Conservation (phyloP, 2,797 vertebrate genomes). For the Lithobates sylvaticus region DNA sequence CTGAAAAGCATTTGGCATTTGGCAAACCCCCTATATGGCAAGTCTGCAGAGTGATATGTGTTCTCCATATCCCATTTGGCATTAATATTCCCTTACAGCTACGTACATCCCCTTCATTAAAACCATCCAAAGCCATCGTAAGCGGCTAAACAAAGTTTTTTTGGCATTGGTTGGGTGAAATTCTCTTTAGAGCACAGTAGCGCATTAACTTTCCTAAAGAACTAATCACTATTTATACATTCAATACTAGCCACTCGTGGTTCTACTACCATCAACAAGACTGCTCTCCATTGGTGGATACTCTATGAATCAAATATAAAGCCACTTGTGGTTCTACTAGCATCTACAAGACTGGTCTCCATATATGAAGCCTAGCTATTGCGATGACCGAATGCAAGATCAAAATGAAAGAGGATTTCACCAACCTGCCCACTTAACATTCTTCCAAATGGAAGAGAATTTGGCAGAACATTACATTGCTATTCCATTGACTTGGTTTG, state of each 20-base stretch:
- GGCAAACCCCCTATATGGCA: not conserved
- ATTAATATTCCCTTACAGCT: slow-evolving; percentile 3
- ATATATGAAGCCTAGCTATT: not conserved
- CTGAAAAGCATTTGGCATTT: slow-evolving; percentile 33
- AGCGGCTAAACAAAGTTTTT: not conserved
- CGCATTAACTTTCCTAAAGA: not conserved
- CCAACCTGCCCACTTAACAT: not conserved
- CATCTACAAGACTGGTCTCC: not conserved
- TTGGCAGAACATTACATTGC: not conserved
- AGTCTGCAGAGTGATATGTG: slow-evolving; percentile 8
- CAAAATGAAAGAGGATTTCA: not conserved
- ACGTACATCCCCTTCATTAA: not conserved
- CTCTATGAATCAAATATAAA: not conserved
- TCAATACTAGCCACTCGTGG: not conserved
- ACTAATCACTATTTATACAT: not conserved
- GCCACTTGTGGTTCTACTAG: not conserved
- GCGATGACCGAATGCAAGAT: not conserved
- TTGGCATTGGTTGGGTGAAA: slow-evolving; percentile 30
- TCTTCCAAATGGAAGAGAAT: not conserved
- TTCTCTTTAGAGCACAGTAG: not conserved
- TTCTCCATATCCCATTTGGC: slow-evolving; percentile 21
- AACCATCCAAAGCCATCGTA: not conserved
- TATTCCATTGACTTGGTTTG: not conserved
- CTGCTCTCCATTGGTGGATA: no score
- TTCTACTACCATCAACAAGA: no score